phyloP scores from a whole-genome alignment of 1,140 invertebrate species.

The Bombus affinis region DNA sequence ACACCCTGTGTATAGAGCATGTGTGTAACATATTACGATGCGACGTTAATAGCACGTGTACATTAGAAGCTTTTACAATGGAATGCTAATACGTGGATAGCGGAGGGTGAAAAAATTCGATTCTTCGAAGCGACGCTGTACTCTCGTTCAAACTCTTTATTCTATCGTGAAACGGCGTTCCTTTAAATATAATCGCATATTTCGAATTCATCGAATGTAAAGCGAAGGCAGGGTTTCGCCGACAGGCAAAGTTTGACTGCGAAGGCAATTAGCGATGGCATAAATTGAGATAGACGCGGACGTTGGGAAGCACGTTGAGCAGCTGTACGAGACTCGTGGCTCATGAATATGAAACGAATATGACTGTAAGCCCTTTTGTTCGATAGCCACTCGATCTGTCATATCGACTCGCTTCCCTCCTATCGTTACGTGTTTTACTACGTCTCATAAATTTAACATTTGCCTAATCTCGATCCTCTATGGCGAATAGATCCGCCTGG shows the following conservation, averaged over 20 bases:
- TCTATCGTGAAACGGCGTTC: not conserved
- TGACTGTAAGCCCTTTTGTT: conserved; percentile 72
- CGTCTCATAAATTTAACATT: conserved; percentile 15
- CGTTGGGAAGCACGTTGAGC: conserved; percentile 64
- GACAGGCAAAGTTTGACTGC: conserved; percentile 61
- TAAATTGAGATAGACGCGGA: conserved; percentile 69
- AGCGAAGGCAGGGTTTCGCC: conserved; percentile 59
- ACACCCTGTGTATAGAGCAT: too few species aligned
- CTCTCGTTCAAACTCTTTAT: conserved; percentile 24
- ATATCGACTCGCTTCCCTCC: conserved; percentile 28
- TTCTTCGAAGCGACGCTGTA: too few species aligned
- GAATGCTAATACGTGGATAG: not conserved
- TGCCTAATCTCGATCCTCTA: conserved; percentile 22
- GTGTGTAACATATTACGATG: too few species aligned
- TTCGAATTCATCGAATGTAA: conserved; percentile 63
- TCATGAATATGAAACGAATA: conserved; percentile 77
- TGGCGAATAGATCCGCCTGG: not conserved
- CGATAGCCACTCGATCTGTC: conserved; percentile 28
- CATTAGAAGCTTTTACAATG: too few species aligned
- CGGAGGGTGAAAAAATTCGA: not conserved
- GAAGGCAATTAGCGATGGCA: conserved; percentile 70
- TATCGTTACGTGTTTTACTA: conserved; percentile 36
- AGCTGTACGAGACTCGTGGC: conserved; percentile 43
- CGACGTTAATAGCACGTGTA: too few species aligned
- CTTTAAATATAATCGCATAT: conserved; percentile 33